phyloP scores from a whole-genome alignment of 35 echinoderm and acorn worm species.

The Ophiothrix spiculata region DNA sequence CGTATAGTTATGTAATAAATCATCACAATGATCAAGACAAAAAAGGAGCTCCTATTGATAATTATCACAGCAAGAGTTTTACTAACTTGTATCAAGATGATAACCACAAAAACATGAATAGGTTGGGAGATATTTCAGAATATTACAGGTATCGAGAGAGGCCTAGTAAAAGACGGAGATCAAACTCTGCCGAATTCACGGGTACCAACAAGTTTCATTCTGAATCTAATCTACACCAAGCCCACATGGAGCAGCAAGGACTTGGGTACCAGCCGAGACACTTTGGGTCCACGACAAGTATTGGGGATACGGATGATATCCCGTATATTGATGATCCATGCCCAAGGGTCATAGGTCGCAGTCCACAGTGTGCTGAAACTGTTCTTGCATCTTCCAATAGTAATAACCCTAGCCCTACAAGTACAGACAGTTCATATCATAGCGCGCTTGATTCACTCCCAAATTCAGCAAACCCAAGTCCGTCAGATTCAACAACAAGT shows the following conservation, averaged over 20 bases:
- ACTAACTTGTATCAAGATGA: neutral
- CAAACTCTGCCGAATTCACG: neutral
- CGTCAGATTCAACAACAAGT: neutral
- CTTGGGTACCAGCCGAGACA: neutral
- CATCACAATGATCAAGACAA: no score
- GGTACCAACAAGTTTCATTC: neutral
- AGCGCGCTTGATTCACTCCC: neutral
- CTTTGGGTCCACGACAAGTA: constrained; percentile 25
- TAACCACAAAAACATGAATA: neutral
- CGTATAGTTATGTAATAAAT: no score
- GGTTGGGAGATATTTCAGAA: neutral
- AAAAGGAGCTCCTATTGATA: no score
- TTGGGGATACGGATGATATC: neutral
- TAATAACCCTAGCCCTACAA: neutral
- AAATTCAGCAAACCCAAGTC: neutral
- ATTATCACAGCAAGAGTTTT: no score
- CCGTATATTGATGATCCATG: neutral
- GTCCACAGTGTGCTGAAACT: neutral
- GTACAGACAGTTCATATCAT: neutral
- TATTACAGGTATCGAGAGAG: neutral
- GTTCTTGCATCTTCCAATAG: neutral
- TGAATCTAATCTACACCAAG: neutral
- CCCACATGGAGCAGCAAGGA: neutral
- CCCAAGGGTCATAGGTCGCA: neutral
- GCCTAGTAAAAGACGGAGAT: neutral